Conservation (phyloP, 37 sponge, comb jelly and placozoan species). For the Tethya wilhelma region DNA sequence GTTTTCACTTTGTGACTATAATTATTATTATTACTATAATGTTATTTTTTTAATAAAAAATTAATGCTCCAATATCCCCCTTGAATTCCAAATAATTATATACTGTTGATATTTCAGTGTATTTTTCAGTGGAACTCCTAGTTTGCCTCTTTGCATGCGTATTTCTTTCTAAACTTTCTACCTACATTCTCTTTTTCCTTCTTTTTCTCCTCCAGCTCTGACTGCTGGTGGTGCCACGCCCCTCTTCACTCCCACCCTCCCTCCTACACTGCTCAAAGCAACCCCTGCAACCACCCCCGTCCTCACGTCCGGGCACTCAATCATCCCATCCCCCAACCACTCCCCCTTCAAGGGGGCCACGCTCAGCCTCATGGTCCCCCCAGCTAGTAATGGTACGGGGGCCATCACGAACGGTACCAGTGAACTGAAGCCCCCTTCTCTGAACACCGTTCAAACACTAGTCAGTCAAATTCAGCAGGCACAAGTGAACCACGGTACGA, state of each 20-base stretch:
- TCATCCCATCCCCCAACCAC: not conserved
- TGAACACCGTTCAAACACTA: slow-evolving; percentile 14
- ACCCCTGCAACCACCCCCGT: slow-evolving; percentile 1
- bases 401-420: not conserved
- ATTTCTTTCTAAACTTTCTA: too few species aligned
- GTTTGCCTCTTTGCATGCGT: too few species aligned
- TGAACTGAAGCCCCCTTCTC: not conserved
- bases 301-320: not conserved
- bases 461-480: slow-evolving; percentile 30
- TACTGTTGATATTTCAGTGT: too few species aligned
- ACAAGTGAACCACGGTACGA: slow-evolving; percentile 5
- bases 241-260: not conserved
- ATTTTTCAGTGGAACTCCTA: too few species aligned
- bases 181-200: too few species aligned
- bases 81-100: too few species aligned
- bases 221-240: not conserved
- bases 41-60: too few species aligned
- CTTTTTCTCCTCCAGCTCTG: not conserved
- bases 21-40: too few species aligned
- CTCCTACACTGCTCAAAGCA: not conserved
- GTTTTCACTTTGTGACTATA: too few species aligned
- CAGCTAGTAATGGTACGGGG: not conserved
- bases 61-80: too few species aligned
- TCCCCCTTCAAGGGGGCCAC: not conserved
- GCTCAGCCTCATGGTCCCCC: not conserved